Percentiles rank a stretch among this genome's conserved stretches.
These are phyloP conservation scores for Phalera bucephala DNA, from an alignment of 2,888 invertebrate genomes.

Conservation along the genomic window DNA sequence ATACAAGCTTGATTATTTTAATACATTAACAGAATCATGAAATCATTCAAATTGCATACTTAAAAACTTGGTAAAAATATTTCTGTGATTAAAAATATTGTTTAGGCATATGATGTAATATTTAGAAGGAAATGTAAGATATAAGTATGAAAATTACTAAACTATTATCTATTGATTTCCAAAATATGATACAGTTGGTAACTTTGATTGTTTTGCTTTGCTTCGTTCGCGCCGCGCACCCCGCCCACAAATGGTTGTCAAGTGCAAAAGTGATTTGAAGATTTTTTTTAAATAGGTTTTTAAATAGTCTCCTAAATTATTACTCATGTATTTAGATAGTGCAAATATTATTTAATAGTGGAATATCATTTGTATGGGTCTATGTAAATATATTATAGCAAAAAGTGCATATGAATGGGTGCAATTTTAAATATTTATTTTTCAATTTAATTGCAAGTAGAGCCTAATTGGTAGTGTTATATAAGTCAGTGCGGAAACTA, in stretches of 20 bases:
- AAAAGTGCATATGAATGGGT: constrained; percentile 14
- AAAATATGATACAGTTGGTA: constrained; percentile 2
- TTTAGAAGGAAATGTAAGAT: no score
- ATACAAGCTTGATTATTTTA: no score
- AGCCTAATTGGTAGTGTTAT: constrained; percentile 5
- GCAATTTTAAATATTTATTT: constrained; percentile 16
- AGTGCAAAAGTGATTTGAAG: constrained; percentile 38
- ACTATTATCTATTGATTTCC: background rate
- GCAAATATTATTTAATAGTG: constrained; percentile 19
- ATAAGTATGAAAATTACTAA: background rate
- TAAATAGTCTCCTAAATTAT: constrained; percentile 18
- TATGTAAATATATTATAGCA: constrained; percentile 14
- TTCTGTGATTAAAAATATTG: no score
- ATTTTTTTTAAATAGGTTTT: constrained; percentile 32
- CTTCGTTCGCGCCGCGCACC: constrained; percentile 61
- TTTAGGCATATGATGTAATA: no score
- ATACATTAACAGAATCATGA: no score
- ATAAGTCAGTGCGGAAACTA: constrained; percentile 5
- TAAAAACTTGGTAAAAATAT: no score
- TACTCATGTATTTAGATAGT: constrained; percentile 23
- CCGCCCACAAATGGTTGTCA: constrained; percentile 57
- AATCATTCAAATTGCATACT: no score
- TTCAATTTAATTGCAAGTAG: constrained; percentile 32
- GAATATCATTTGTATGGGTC: constrained; percentile 16
- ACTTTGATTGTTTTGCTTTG: constrained; percentile 49